phyloP scores from a whole-genome alignment of 2,113 vertebrate genomes.

The Struthio camelus region DNA sequence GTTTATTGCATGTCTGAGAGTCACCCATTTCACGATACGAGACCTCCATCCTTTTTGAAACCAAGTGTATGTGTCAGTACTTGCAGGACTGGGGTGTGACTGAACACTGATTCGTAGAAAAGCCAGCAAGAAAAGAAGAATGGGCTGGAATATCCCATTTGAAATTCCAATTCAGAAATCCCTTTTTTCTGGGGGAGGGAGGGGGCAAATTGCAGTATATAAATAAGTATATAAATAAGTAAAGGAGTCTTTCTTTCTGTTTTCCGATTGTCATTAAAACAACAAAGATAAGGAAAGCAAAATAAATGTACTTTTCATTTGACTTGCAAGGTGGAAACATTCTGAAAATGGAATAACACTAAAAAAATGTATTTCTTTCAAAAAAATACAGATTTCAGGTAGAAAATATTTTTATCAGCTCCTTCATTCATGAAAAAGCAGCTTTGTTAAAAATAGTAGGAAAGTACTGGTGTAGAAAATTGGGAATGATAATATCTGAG shows the following conservation, averaged over 20 bases:
- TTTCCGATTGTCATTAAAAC: background rate
- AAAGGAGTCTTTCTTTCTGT: background rate
- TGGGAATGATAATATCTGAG: no score
- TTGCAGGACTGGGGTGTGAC: conserved; percentile 9
- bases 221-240: background rate
- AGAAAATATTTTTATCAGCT: background rate
- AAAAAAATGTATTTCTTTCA: background rate
- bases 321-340: background rate
- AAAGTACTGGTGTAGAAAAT: no score
- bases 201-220: background rate
- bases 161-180: conserved; percentile 42
- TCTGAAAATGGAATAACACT: background rate
- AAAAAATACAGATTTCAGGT: background rate
- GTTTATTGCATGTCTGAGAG: background rate
- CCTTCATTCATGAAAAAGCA: background rate
- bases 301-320: background rate
- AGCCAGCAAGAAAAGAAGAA: conserved; percentile 3
- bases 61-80: background rate
- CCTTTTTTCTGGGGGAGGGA: background rate
- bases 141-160: background rate
- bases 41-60: conserved; percentile 27
- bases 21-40: conserved; percentile 6
- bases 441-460: background rate
- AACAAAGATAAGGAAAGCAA: background rate
- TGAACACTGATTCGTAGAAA: conserved; percentile 17